Conservation (phyloP, 2,113 vertebrate genomes). For the Hydrochoerus hydrochaeris region DNA sequence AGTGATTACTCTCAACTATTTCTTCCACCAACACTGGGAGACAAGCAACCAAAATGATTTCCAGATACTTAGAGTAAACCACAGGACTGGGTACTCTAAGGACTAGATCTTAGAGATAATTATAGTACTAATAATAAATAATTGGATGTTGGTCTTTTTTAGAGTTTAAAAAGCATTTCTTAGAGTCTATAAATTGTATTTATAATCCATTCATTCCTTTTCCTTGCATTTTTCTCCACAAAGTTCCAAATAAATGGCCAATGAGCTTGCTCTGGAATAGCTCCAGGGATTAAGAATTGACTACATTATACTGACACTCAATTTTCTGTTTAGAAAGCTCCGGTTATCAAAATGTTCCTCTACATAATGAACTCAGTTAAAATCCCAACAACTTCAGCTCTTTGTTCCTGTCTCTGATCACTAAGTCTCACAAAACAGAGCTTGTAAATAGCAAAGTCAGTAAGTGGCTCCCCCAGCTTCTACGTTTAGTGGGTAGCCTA, state of each 20-base stretch:
- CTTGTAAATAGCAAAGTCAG: neutral
- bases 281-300: neutral
- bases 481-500: neutral
- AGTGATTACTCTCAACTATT: neutral
- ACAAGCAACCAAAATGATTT: neutral
- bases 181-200: neutral
- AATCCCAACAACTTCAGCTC: neutral
- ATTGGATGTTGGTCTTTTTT: neutral
- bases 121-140: neutral
- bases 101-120: neutral
- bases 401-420: neutral
- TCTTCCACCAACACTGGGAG: neutral
- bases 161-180: slow-evolving; percentile 27
- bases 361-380: neutral
- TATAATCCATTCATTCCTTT: neutral
- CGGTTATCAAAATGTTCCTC: neutral
- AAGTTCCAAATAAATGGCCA: neutral
- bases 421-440: neutral
- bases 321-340: neutral
- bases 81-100: neutral
- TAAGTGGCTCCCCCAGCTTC: neutral
- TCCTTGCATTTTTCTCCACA: neutral
- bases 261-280: neutral
- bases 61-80: neutral
- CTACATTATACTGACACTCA: neutral